A percentile compares a stretch with the other conserved stretches of the same genome.
These are phyloP conservation scores for Nymphalis io DNA, from an alignment of 1,140 invertebrate species.

Conservation along the genomic window DNA sequence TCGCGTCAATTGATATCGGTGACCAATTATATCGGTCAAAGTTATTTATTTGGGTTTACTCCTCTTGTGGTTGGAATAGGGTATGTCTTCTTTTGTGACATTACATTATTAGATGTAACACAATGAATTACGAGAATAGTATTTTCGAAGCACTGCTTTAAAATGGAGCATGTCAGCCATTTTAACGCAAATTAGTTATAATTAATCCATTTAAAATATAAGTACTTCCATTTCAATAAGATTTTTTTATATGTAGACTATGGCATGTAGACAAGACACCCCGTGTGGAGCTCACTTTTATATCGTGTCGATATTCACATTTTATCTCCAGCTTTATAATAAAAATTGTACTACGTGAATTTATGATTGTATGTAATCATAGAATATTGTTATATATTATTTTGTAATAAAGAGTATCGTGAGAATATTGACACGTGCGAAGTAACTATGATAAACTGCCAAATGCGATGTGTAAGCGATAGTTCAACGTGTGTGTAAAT, in stretches of 20 bases:
- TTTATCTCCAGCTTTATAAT: conserved; percentile 41
- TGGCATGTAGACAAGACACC: conserved; percentile 58
- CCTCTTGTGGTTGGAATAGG: no score
- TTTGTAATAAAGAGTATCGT: conserved; percentile 54
- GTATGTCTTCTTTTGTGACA: conserved; percentile 67
- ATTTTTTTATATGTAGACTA: conserved; percentile 70
- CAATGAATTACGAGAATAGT: conserved; percentile 62
- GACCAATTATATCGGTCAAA: no score
- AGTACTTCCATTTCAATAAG: conserved; percentile 79
- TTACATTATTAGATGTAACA: conserved; percentile 66
- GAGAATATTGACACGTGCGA: conserved; percentile 67
- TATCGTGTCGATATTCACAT: conserved; percentile 64
- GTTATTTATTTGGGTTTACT: no score
- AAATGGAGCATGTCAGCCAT: conserved; percentile 69
- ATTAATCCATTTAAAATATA: conserved; percentile 63
- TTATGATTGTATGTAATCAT: conserved; percentile 2
- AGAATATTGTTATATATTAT: conserved; percentile 27
- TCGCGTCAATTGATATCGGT: no score
- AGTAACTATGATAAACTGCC: conserved; percentile 73
- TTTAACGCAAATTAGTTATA: conserved; percentile 73
- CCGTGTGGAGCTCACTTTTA: conserved; percentile 56
- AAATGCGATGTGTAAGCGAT: conserved; percentile 59
- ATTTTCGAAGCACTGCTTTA: conserved; percentile 65
- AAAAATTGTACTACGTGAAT: conserved; percentile 1
- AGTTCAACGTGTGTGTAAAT: conserved; percentile 32